These are phyloP conservation scores for Plagodis pulveraria DNA, from an alignment of 2,888 invertebrate species.

Conservation along the genomic window DNA sequence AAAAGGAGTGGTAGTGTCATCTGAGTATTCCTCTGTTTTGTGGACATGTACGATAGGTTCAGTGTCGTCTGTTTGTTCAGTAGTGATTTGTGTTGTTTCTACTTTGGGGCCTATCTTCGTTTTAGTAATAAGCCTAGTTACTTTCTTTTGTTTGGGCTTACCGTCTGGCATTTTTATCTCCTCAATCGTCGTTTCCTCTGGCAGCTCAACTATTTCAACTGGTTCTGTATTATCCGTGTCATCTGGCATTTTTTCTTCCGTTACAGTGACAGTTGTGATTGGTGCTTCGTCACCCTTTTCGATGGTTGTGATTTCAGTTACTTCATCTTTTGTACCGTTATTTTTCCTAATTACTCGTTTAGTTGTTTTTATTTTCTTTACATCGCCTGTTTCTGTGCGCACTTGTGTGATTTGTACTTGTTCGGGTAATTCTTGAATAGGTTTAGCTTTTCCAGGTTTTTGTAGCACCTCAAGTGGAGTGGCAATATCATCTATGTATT, in stretches of 20 bases:
- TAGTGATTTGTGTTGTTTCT: slow-evolving; percentile 56
- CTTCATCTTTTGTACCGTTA: slow-evolving; percentile 39
- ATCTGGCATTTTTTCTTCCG: slow-evolving; percentile 4
- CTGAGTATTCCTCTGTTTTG: slow-evolving; percentile 42
- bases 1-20: slow-evolving; percentile 37
- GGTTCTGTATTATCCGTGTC: slow-evolving; percentile 1
- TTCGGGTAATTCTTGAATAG: too few species aligned
- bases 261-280: slow-evolving; percentile 8
- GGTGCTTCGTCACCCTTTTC: slow-evolving; percentile 28
- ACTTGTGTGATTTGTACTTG: too few species aligned
- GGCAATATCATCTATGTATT: too few species aligned
- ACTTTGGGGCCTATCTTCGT: slow-evolving; percentile 56
- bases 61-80: slow-evolving; percentile 45
- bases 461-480: too few species aligned
- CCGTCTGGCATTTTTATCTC: slow-evolving; percentile 38
- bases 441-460: too few species aligned
- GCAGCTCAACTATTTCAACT: slow-evolving; percentile 20
- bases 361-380: too few species aligned
- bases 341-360: slow-evolving; percentile 28
- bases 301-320: slow-evolving; percentile 43
- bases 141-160: slow-evolving; percentile 47
- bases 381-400: too few species aligned
- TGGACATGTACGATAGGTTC: slow-evolving; percentile 47
- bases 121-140: slow-evolving; percentile 42
- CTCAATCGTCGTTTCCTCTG: slow-evolving; percentile 39